phyloP scores from a whole-genome alignment of 2,888 invertebrate genomes.

The Psococerastis gibbosa region DNA sequence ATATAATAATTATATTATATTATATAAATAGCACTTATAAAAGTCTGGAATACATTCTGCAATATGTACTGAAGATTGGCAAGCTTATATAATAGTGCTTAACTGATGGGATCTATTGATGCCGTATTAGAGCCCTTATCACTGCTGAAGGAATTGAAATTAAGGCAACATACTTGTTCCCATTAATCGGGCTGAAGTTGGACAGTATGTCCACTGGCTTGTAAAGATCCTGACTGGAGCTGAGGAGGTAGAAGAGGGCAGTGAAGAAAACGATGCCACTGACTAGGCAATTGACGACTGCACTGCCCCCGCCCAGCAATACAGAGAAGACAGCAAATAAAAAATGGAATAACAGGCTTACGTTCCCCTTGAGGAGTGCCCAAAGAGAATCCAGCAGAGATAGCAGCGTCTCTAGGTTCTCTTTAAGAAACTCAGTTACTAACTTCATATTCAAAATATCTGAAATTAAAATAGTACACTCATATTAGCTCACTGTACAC shows the following conservation, averaged over 20 bases:
- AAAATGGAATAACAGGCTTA: constrained; percentile 65
- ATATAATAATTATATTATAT: too few relatives aligned
- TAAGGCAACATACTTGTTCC: constrained; percentile 32
- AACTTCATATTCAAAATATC: constrained; percentile 54
- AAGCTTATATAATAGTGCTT: too few relatives aligned
- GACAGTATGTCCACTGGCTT: constrained; percentile 83
- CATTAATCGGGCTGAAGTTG: constrained; percentile 58
- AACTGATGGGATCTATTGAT: too few relatives aligned
- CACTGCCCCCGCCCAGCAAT: constrained; percentile 75
- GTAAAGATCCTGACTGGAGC: constrained; percentile 67
- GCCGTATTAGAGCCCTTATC: too few relatives aligned
- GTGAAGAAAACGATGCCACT: constrained; percentile 91
- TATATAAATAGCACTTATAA: too few relatives aligned
- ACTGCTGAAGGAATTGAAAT: too few relatives aligned
- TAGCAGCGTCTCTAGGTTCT: constrained; percentile 74
- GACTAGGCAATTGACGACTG: constrained; percentile 68
- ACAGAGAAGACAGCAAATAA: constrained; percentile 75
- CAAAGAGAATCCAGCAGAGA: constrained; percentile 74
- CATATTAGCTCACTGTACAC: constrained; percentile 12
- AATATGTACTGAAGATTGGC: too few relatives aligned
- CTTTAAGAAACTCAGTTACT: constrained; percentile 63
- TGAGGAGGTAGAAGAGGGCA: constrained; percentile 85
- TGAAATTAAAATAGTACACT: constrained; percentile 25
- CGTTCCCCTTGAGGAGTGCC: constrained; percentile 82
- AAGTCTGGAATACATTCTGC: too few relatives aligned